phyloP scores from a whole-genome alignment of 2,888 invertebrate species.

The Miltochrista miniata region DNA sequence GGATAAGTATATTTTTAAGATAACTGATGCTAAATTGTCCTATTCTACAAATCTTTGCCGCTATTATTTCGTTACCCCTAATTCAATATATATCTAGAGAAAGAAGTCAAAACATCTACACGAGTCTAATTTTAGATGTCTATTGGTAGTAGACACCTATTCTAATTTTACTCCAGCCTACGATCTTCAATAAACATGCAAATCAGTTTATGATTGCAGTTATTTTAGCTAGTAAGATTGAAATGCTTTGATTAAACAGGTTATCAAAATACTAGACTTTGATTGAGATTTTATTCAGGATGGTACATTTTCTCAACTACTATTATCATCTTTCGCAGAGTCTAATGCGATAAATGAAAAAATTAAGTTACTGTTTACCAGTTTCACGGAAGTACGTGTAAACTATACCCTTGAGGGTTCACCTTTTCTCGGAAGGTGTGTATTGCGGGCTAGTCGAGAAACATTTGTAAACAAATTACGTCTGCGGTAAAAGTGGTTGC shows the following conservation, averaged over 20 bases:
- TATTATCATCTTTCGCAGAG: constrained; percentile 34
- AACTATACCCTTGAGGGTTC: constrained; percentile 56
- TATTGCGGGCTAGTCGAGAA: constrained; percentile 25
- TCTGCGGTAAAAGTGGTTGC: constrained; percentile 33
- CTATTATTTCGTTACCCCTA: constrained; percentile 47
- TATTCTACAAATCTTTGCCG: constrained; percentile 49
- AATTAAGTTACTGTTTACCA: constrained; percentile 51
- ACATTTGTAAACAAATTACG: constrained; percentile 35
- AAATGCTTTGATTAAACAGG: constrained; percentile 51
- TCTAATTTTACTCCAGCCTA: constrained; percentile 56
- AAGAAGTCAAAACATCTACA: constrained; percentile 50
- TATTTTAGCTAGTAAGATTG: constrained; percentile 51
- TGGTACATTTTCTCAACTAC: constrained; percentile 33
- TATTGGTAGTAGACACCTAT: constrained; percentile 39
- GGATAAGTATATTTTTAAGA: constrained; percentile 40
- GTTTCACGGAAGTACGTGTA: constrained; percentile 54
- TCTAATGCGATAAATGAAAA: constrained; percentile 40
- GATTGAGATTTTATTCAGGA: constrained; percentile 43
- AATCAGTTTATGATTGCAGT: constrained; percentile 59
- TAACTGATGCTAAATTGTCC: constrained; percentile 44
- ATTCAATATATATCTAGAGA: constrained; percentile 41
- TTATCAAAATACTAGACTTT: constrained; percentile 40
- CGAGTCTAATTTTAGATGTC: constrained; percentile 47
- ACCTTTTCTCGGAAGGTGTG: constrained; percentile 38
- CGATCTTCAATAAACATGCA: constrained; percentile 66